Conservation (phyloP, 2,797 vertebrate species). For the Emydoidea blandingii region DNA sequence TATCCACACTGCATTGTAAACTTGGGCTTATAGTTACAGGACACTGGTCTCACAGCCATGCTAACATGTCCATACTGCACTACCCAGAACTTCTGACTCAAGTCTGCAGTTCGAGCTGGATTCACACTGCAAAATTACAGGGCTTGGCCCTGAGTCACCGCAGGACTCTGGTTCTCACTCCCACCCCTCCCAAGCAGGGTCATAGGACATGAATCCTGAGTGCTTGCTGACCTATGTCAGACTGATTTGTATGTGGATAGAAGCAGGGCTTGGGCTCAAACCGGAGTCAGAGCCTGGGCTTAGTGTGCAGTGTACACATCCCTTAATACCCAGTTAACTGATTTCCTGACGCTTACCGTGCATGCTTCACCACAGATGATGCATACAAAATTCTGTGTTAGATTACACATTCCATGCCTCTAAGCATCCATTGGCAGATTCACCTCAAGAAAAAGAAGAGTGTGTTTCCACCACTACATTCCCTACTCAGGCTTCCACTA, state of each 20-base stretch:
- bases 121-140: background rate
- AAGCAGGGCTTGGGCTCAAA: background rate
- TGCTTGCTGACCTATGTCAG: no score
- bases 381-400: background rate
- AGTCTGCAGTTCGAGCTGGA: background rate
- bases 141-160: background rate
- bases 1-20: background rate
- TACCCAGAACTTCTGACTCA: background rate
- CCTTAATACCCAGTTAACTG: background rate
- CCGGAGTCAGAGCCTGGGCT: background rate
- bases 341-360: slow-evolving; percentile 1
- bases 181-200: no score
- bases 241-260: background rate
- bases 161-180: background rate
- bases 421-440: background rate
- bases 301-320: background rate
- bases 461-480: accelerated
- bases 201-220: no score
- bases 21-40: background rate
- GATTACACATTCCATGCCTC: background rate
- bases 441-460: background rate
- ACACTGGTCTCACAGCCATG: background rate
- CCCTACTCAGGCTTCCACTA: accelerated
- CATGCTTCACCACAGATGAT: background rate
- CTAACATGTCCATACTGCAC: background rate